Conservation (phyloP, 2,888 invertebrate genomes). For the Eucriotettix oculatus region DNA sequence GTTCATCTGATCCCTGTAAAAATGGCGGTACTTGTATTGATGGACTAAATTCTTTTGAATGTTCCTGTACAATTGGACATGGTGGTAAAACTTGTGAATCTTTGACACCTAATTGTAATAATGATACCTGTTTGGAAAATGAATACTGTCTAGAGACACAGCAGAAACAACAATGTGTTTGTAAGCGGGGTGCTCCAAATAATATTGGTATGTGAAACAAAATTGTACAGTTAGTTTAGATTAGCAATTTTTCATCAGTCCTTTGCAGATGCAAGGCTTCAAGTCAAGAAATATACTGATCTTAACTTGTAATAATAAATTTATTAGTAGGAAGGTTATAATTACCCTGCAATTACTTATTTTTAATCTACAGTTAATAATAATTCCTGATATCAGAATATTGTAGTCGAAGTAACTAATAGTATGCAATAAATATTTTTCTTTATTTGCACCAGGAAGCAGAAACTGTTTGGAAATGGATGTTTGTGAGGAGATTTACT, state of each 20-base stretch:
- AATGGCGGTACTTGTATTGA: slow-evolving; percentile 44
- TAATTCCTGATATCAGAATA: too few relatives aligned
- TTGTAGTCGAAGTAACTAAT: too few relatives aligned
- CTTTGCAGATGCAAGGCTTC: too few relatives aligned
- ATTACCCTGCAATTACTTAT: too few relatives aligned
- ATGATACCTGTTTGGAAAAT: slow-evolving; percentile 40
- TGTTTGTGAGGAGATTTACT: slow-evolving; percentile 19
- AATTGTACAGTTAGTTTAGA: too few relatives aligned
- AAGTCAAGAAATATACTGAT: too few relatives aligned
- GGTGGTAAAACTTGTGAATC: slow-evolving; percentile 26
- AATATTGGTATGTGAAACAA: too few relatives aligned
- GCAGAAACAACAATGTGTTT: slow-evolving; percentile 36
- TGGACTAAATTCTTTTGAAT: slow-evolving; percentile 35
- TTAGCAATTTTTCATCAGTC: too few relatives aligned
- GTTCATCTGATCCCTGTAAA: slow-evolving; percentile 39
- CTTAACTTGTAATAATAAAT: too few relatives aligned
- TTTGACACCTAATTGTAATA: slow-evolving; percentile 29
- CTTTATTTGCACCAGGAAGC: background rate
- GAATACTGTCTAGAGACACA: slow-evolving; percentile 45
- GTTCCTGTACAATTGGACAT: slow-evolving; percentile 36
- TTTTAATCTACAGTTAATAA: too few relatives aligned
- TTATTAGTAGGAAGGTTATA: too few relatives aligned
- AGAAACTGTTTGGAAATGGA: background rate
- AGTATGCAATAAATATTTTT: too few relatives aligned
- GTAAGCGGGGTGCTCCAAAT: slow-evolving; percentile 25